Evolutionary conservation across 2,888 invertebrate species (phyloP), one percentile per base, ranked within the genome.

Genomic region (Abscondita cerata): DNA sequence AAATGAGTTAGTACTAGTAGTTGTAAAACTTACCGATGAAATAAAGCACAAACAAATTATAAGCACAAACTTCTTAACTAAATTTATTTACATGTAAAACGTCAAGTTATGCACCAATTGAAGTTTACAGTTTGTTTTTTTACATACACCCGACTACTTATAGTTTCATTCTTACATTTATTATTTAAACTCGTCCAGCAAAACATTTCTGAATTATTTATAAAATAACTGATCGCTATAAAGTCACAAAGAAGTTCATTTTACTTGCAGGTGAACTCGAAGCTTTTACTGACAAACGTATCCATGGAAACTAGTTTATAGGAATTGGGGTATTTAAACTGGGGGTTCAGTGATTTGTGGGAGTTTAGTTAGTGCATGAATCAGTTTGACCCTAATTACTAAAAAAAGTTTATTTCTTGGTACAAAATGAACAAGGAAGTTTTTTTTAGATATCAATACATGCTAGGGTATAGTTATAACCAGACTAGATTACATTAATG

Each of bases 261-360:
- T 66, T 60, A 64, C 51, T 59, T 61, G 62, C 48, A 6, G 61
- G 64, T 62, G 52, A 59, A 59, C 41, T 54, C 34, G 11, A 52
- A 12, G 25, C 15, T 52, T 41, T 59, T 58, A n/a, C 40, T 38
- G 40, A 59, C 55, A 68, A 68, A 68, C 68, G 59, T 68, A 48
- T 56, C 66, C 66, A 65, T 68, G 52, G 63, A 53, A 54, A 59
- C 59, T 19, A 11, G 19, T 12, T 31, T 13, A 16, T 9, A 1
- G 8, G 6, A 25, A 25, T 25, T 25, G 6, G 25, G 25, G 25
- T 25, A 25, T 25, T 25, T 25, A 25, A 25, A 25, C 25, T 25
- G 2, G 6, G 25, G 25, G 25, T 25, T 25, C 25, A 25, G n/a
- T n/a, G n/a, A n/a, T n/a, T n/a, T n/a, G n/a, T n/a, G n/a, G n/a